phyloP scores from a whole-genome alignment of 2,113 vertebrate species.

The Entelurus aequoreus region DNA sequence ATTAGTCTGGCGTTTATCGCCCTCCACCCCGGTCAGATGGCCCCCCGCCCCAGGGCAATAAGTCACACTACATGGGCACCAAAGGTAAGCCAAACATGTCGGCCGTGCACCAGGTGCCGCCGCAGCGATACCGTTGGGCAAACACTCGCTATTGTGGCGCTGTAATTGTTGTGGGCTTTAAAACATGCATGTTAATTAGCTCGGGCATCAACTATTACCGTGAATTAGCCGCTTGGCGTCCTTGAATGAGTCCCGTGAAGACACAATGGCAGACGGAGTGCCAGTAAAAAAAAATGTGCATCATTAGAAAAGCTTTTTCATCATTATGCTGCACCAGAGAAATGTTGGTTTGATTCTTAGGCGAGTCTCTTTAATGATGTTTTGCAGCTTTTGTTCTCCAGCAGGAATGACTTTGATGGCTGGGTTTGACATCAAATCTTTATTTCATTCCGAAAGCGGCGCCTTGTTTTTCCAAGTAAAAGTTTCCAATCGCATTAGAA shows the following conservation, averaged over 20 bases:
- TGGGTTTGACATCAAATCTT: conserved; percentile 42
- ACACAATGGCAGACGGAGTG: conserved; percentile 38
- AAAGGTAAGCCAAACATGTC: conserved; percentile 73
- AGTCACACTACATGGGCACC: conserved; percentile 76
- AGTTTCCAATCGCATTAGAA: too few species aligned
- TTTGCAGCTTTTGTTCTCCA: conserved; percentile 57
- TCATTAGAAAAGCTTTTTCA: conserved; percentile 55
- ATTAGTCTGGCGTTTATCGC: conserved; percentile 66
- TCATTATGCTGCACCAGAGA: conserved; percentile 55
- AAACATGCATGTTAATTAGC: conserved; percentile 54
- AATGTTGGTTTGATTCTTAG: conserved; percentile 21
- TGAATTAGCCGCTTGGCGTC: conserved; percentile 45
- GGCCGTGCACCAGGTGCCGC: conserved; percentile 74
- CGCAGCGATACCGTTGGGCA: conserved; percentile 63
- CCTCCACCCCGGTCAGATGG: conserved; percentile 75
- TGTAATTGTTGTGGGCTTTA: conserved; percentile 51
- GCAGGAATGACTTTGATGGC: conserved; percentile 64
- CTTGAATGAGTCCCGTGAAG: conserved; percentile 58
- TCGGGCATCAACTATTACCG: conserved; percentile 46
- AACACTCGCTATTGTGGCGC: conserved; percentile 58
- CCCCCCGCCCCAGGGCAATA: conserved; percentile 73
- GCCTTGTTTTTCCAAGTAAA: conserved; percentile 3
- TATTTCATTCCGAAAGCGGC: conserved; percentile 34
- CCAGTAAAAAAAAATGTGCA: conserved; percentile 36
- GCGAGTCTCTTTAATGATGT: conserved; percentile 65